These are phyloP conservation scores for Lasioglossum marginatum DNA, from an alignment of 2,888 invertebrate genomes.

Conservation along the genomic window DNA sequence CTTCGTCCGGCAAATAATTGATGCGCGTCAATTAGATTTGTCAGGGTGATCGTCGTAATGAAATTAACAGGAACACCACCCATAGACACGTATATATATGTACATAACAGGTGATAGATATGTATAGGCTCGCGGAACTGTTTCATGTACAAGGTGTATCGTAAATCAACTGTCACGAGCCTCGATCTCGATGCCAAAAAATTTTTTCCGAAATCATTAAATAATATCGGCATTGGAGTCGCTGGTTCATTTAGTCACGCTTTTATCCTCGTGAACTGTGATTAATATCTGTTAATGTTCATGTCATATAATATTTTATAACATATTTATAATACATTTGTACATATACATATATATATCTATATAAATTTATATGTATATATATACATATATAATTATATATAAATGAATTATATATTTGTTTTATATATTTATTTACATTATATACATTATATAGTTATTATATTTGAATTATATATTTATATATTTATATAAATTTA, in stretches of 20 bases:
- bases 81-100: constrained; percentile 48
- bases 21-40: constrained; percentile 81
- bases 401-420: no score
- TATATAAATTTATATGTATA: no score
- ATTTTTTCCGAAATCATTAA: neutral
- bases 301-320: neutral
- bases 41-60: constrained; percentile 78
- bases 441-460: no score
- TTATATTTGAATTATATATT: no score
- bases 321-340: neutral
- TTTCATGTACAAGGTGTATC: constrained; percentile 44
- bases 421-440: no score
- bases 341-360: no score
- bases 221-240: neutral
- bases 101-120: constrained; percentile 47
- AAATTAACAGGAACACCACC: constrained; percentile 73
- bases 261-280: neutral
- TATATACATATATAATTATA: no score
- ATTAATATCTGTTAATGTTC: neutral
- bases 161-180: constrained; percentile 9
- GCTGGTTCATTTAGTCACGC: neutral
- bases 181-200: neutral
- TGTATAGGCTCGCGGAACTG: constrained; percentile 25
- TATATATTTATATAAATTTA: no score
- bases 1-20: constrained; percentile 79